phyloP scores from a whole-genome alignment of 2,888 invertebrate species.

The Gari tellinella region DNA sequence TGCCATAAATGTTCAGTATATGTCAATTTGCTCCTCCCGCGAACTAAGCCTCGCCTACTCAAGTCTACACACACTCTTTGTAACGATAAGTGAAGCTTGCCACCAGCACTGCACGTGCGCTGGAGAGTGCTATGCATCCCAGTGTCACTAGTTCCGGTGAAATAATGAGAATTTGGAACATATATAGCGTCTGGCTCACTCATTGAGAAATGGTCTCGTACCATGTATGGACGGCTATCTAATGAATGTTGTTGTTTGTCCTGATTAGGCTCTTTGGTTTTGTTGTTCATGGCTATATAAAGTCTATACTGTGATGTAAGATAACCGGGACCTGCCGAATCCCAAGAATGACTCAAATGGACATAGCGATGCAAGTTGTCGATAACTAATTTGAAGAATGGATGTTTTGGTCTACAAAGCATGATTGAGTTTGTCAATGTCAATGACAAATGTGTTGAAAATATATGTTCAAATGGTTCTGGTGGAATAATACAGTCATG shows the following conservation, averaged over 20 bases:
- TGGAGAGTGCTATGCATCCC: no score
- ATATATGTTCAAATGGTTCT: background rate
- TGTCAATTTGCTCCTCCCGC: background rate
- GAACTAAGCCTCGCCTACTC: no score
- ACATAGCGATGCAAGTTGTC: constrained; percentile 2
- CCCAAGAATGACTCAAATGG: constrained; percentile 6
- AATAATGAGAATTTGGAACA: constrained; percentile 5
- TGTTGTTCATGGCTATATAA: background rate
- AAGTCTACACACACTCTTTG: constrained; percentile 3
- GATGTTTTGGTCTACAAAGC: constrained; percentile 2
- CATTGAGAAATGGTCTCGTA: background rate
- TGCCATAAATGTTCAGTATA: constrained; percentile 5
- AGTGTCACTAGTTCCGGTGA: background rate
- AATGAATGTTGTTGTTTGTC: no score
- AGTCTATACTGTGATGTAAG: background rate
- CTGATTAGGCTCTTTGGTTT: no score
- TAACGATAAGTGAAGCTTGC: no score
- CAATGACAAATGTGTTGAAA: background rate
- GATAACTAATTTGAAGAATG: constrained; percentile 1
- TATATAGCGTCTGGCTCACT: background rate
- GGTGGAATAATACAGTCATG: background rate
- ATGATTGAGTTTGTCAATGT: background rate
- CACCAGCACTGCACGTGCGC: no score
- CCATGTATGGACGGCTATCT: no score
- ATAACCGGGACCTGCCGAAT: constrained; percentile 5